Percentiles rank a stretch among this genome's conserved stretches.
These are phyloP conservation scores for Sinella curviseta DNA, from an alignment of 1,140 invertebrate genomes.

Conservation along the genomic window DNA sequence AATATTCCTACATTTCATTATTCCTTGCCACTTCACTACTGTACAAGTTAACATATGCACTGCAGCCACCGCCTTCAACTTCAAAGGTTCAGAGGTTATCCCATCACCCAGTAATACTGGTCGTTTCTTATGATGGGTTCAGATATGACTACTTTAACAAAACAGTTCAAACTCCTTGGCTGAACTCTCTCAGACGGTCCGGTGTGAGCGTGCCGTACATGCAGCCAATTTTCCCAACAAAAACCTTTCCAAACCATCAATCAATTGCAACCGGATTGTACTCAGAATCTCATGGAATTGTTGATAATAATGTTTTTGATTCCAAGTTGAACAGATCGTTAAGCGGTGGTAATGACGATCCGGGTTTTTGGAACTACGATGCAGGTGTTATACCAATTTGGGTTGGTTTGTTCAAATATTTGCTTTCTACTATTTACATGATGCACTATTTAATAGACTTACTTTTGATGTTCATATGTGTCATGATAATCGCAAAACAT, in stretches of 20 bases:
- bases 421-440: neutral
- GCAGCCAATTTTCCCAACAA: constrained; percentile 69
- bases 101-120: constrained; percentile 62
- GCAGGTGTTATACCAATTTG: constrained; percentile 62
- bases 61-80: too few relatives aligned
- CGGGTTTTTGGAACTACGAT: constrained; percentile 60
- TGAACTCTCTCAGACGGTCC: constrained; percentile 60
- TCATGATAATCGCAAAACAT: too few relatives aligned
- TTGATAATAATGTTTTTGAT: constrained; percentile 68
- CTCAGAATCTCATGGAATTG: constrained; percentile 71
- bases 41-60: too few relatives aligned
- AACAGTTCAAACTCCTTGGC: constrained; percentile 57
- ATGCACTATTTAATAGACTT: neutral
- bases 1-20: too few relatives aligned
- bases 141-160: constrained; percentile 68
- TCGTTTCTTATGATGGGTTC: constrained; percentile 73
- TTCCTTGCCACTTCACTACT: too few relatives aligned
- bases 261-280: constrained; percentile 77
- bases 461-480: neutral
- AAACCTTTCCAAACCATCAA: constrained; percentile 80
- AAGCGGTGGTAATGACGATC: constrained; percentile 53
- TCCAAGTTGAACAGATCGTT: constrained; percentile 56
- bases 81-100: too few relatives aligned
- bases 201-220: constrained; percentile 67
- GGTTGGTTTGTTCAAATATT: constrained; percentile 55